These are phyloP conservation scores for Oophaga sylvatica DNA, from an alignment of 2,797 vertebrate species.

Conservation along the genomic window DNA sequence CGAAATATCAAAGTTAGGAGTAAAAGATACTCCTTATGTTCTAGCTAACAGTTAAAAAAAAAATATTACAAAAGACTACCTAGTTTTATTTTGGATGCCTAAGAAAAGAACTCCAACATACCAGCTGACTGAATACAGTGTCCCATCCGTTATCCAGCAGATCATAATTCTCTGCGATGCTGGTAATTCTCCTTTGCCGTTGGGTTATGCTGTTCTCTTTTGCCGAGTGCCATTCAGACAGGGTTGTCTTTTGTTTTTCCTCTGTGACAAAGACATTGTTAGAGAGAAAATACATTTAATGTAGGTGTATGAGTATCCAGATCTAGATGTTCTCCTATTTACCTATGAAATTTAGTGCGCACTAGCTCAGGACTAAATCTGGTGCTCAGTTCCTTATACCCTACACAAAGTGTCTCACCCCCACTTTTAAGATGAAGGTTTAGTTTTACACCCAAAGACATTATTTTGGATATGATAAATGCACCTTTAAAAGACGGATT, in stretches of 20 bases:
- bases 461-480: too few relatives aligned
- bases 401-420: too few relatives aligned
- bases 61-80: neutral
- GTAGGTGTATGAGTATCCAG: too few relatives aligned
- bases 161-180: constrained; percentile 71
- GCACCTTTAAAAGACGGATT: too few relatives aligned
- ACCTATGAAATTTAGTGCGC: too few relatives aligned
- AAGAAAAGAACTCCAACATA: constrained; percentile 66
- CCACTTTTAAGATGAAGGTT: too few relatives aligned
- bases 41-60: neutral
- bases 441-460: too few relatives aligned
- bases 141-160: constrained; percentile 75
- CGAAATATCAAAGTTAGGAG: too few relatives aligned
- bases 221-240: constrained; percentile 85
- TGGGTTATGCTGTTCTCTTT: constrained; percentile 70
- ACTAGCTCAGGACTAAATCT: neutral
- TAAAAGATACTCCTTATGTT: too few relatives aligned
- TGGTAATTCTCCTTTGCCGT: constrained; percentile 67
- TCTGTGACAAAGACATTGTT: constrained; percentile 69
- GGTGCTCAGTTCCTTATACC: neutral
- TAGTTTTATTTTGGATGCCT: neutral
- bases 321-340: too few relatives aligned
- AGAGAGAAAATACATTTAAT: neutral
- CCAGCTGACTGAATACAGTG: constrained; percentile 76
- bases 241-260: constrained; percentile 81